A percentile compares a stretch with the other conserved stretches of the same genome.
phyloP scores from a whole-genome alignment of 2,888 invertebrate species.

The Caenorhabditis drosophilae region DNA sequence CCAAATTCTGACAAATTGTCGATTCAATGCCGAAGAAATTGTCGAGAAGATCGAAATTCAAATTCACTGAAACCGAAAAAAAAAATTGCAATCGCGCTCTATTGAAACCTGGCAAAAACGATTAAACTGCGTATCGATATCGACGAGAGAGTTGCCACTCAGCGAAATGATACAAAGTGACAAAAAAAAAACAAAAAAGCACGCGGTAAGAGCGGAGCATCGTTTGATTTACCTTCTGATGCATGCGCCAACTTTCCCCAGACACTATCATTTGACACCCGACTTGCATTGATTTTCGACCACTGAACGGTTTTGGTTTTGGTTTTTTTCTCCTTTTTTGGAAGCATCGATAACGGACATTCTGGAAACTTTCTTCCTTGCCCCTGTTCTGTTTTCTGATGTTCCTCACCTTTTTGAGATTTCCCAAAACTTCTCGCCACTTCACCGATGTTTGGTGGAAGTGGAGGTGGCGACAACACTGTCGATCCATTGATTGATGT shows the following conservation, averaged over 20 bases:
- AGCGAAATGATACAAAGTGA: too few relatives aligned
- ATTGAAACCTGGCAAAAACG: too few relatives aligned
- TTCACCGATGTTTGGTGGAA: neutral
- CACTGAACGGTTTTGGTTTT: slow-evolving; percentile 43
- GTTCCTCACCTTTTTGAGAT: too few relatives aligned
- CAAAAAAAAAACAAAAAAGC: too few relatives aligned
- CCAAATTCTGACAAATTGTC: neutral
- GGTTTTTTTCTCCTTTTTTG: slow-evolving; percentile 37
- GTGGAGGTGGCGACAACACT: neutral
- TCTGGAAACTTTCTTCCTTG: too few relatives aligned
- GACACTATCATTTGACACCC: slow-evolving; percentile 20
- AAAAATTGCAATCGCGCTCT: too few relatives aligned
- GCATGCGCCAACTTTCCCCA: slow-evolving; percentile 27
- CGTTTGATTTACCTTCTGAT: slow-evolving; percentile 3
- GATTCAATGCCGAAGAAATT: slow-evolving; percentile 33
- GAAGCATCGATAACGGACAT: slow-evolving; percentile 38
- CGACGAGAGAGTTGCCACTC: too few relatives aligned
- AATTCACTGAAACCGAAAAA: too few relatives aligned
- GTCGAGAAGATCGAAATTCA: slow-evolving; percentile 32
- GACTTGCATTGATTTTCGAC: slow-evolving; percentile 31
- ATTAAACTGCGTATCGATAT: too few relatives aligned
- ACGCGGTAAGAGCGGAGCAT: too few relatives aligned
- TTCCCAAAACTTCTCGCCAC: neutral
- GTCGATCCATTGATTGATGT: neutral
- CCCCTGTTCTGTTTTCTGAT: too few relatives aligned